Percentiles rank a stretch among this genome's conserved stretches.
Evolutionary conservation across 2,888 invertebrate genomes (phyloP).

Genomic region (Drosophila fungiperda): DNA sequence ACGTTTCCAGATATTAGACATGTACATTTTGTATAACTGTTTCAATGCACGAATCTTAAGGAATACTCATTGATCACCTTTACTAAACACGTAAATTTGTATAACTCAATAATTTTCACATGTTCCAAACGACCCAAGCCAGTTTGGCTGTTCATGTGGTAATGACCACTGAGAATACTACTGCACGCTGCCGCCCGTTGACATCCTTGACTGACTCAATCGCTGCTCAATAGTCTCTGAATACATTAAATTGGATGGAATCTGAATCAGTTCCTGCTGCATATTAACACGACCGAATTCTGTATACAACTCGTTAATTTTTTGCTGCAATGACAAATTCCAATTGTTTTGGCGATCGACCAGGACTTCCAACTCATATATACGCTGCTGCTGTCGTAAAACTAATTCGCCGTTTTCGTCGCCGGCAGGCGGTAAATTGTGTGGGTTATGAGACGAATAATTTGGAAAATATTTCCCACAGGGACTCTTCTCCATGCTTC

Average conservation of each 20-base stretch:
- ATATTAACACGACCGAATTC: constrained; percentile 33
- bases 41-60: neutral
- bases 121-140: neutral
- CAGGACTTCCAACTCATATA: constrained; percentile 51
- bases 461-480: constrained; percentile 28
- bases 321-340: constrained; percentile 46
- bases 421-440: constrained; percentile 14
- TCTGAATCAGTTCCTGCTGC: neutral
- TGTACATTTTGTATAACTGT: constrained; percentile 21
- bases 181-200: neutral
- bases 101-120: neutral
- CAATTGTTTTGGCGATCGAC: constrained; percentile 52
- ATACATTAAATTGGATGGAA: neutral
- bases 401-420: constrained; percentile 48
- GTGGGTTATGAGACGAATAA: constrained; percentile 3
- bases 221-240: neutral
- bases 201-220: neutral
- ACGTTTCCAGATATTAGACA: constrained; percentile 33
- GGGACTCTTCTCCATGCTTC: constrained; percentile 34
- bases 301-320: constrained; percentile 56
- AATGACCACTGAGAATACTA: neutral
- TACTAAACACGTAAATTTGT: constrained; percentile 15
- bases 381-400: constrained; percentile 48
- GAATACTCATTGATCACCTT: neutral
- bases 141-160: neutral